phyloP scores from a whole-genome alignment of 2,797 vertebrate species.

The Borostomias antarcticus region DNA sequence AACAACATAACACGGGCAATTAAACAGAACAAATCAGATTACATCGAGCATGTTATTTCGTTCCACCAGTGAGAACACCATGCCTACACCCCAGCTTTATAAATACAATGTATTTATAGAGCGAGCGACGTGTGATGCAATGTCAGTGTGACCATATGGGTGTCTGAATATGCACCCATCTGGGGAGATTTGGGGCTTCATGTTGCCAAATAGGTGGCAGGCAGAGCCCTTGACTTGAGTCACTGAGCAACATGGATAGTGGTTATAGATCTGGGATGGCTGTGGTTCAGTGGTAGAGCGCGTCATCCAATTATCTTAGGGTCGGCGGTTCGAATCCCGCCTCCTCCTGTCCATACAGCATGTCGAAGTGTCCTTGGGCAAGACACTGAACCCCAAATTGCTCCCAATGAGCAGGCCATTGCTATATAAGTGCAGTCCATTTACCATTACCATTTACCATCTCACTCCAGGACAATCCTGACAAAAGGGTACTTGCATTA shows the following conservation, averaged over 20 bases:
- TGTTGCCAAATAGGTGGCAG: background rate
- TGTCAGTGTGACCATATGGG: background rate
- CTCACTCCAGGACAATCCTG: slow-evolving; percentile 7
- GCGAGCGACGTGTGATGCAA: background rate
- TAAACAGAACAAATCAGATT: background rate
- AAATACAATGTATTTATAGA: background rate
- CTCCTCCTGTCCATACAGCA: too few species aligned
- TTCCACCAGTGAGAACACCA: background rate
- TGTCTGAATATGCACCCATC: slow-evolving; percentile 1
- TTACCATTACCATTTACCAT: too few species aligned
- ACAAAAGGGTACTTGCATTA: background rate
- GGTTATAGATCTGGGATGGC: too few species aligned
- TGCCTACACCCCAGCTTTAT: background rate
- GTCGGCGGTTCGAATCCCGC: too few species aligned
- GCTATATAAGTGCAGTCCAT: too few species aligned
- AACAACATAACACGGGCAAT: slow-evolving; percentile 6
- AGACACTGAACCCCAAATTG: too few species aligned
- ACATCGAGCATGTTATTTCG: background rate
- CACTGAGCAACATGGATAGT: background rate
- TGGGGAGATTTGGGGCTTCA: background rate
- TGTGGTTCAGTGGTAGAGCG: too few species aligned
- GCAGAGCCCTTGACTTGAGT: slow-evolving; percentile 11
- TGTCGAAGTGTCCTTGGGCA: too few species aligned
- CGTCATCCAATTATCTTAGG: too few species aligned
- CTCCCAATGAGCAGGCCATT: too few species aligned